Base-by-base conservation (phyloP, 1,140 invertebrate genomes). In the Prorops nasuta region DNA sequence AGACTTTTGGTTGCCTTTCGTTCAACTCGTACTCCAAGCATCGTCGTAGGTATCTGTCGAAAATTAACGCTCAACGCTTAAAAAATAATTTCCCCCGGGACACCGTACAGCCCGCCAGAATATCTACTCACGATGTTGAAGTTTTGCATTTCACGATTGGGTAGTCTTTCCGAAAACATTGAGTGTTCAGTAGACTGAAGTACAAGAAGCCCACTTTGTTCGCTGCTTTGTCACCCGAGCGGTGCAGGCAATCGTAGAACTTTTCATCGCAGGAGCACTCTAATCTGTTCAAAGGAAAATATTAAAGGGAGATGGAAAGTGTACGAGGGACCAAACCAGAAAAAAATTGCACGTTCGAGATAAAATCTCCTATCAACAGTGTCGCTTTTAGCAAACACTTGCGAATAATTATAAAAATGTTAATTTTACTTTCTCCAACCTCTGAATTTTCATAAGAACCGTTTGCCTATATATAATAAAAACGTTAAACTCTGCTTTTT, bases 141-240 rank as follows among this genome's bases (percentile, higher is more conserved):
- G 77, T 70, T 40, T 76, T 77, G 67, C 87, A 90, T 2, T 71
- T 69, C 1, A 74, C 73, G 18, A 83, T 80, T 2, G 85, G 86
- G 67, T 84, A 84, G 48, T 88, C 85, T n/a, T 81, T 51, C 44
- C 79, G 79, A 56, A 82, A 90, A 64, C 88, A 90, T 63, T 83
- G 73, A 0, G 83, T 85, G 28, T 82, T 77, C 14, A 88, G 72
- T 2, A 80, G 58, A 51, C 80, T 82, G 66, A 90, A 90, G 69
- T 88, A 91, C 21, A 84, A 63, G 9, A 72, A 72, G 6, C 87
- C 87, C 17, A 91, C 71, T n/a, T 79, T 74, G 7, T 66, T 73
- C 6, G 83, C 78, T 0, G 74, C 66, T 19, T 59, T 51, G 35
- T 79, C 76, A 48, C 78, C 62, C 0, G 80, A 79, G 0, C 61